Evolutionary conservation across 2,888 invertebrate genomes (phyloP).

Genomic region (Lasioglossum zephyrum): DNA sequence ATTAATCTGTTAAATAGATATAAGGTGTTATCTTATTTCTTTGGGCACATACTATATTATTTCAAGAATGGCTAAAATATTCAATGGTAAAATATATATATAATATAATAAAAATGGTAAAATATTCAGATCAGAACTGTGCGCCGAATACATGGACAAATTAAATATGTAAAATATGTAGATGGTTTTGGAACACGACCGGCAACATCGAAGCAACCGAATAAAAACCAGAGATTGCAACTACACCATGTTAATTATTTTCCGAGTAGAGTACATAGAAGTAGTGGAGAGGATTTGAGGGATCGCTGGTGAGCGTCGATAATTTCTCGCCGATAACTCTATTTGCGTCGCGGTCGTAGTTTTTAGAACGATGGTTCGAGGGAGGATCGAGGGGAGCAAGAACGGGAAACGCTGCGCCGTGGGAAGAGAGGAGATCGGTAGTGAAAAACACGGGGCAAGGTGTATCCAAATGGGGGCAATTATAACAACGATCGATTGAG

Average conservation of each 20-base stretch:
- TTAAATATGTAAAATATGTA: too few species aligned
- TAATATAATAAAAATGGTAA: too few species aligned
- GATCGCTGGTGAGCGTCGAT: slow-evolving; percentile 4
- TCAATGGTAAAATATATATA: too few species aligned
- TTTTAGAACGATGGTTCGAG: slow-evolving; percentile 29
- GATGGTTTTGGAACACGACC: too few species aligned
- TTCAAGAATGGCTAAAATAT: too few species aligned
- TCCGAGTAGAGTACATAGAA: background rate
- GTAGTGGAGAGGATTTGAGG: background rate
- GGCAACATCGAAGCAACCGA: too few species aligned
- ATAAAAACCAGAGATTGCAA: too few species aligned
- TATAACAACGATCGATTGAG: slow-evolving; percentile 53
- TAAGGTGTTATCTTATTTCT: too few species aligned
- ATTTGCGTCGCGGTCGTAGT: slow-evolving; percentile 52
- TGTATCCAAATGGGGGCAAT: slow-evolving; percentile 56
- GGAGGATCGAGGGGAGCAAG: background rate
- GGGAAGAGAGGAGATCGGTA: background rate
- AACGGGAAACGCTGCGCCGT: background rate
- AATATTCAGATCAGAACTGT: too few species aligned
- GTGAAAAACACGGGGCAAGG: slow-evolving; percentile 7
- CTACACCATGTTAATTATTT: background rate
- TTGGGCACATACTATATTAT: too few species aligned
- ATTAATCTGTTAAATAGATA: background rate
- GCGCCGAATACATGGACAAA: too few species aligned
- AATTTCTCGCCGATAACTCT: slow-evolving; percentile 56